Evolutionary conservation across 2,113 vertebrate genomes (phyloP).

Genomic region (Lepisosteus osseus): DNA sequence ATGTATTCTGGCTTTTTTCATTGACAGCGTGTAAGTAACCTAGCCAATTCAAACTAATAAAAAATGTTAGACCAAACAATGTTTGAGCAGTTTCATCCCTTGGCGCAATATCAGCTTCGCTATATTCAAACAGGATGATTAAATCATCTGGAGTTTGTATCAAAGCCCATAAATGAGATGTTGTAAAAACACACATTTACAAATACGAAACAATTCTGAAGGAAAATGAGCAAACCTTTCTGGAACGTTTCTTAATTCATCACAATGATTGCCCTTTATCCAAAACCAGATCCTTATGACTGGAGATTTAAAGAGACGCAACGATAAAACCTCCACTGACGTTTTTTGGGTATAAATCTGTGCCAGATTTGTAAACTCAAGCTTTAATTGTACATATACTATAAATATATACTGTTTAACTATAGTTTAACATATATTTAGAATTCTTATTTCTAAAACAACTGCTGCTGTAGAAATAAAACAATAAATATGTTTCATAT

Average conservation of each 20-base stretch:
- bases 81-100: not conserved
- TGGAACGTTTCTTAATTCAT: not conserved
- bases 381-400: too few relatives aligned
- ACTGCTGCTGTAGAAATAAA: too few relatives aligned
- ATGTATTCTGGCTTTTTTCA: constrained; percentile 13
- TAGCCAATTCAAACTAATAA: constrained; percentile 15
- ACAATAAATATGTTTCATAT: not conserved
- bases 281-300: too few relatives aligned
- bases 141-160: constrained; percentile 7
- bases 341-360: too few relatives aligned
- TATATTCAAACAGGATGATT: constrained; percentile 5
- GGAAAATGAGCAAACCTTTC: not conserved
- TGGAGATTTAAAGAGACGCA: too few relatives aligned
- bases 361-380: too few relatives aligned
- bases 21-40: constrained; percentile 6
- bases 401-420: too few relatives aligned
- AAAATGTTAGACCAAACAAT: constrained; percentile 17
- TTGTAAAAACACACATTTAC: constrained; percentile 5
- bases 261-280: too few relatives aligned
- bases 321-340: too few relatives aligned
- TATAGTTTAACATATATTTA: too few relatives aligned
- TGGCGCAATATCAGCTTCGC: not conserved
- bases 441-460: too few relatives aligned
- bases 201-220: not conserved
- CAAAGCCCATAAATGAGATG: not conserved